Conservation (phyloP, 2,113 vertebrate genomes). For the Aegithalos caudatus region DNA sequence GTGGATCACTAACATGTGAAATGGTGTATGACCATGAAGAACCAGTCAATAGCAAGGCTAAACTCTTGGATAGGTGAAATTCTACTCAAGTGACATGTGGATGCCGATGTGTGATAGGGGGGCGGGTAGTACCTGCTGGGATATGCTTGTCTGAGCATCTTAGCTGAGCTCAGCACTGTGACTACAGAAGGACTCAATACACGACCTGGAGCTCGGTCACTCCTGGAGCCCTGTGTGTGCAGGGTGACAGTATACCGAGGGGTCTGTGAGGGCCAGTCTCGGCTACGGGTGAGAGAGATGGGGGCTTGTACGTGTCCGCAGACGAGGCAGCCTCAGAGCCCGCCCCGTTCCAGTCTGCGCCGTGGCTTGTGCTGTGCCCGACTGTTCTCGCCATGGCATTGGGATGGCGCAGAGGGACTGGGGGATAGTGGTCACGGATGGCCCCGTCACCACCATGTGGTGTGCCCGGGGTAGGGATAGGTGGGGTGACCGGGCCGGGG, state of each 20-base stretch:
- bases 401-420: too few relatives aligned
- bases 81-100: accelerated
- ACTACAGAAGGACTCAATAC: accelerated
- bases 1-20: accelerated
- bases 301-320: accelerated
- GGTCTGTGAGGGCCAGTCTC: too few relatives aligned
- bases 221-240: background rate
- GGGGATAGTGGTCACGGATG: too few relatives aligned
- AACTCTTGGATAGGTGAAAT: background rate
- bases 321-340: background rate
- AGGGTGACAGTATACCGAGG: too few relatives aligned
- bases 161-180: background rate
- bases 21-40: background rate
- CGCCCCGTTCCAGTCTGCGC: too few relatives aligned
- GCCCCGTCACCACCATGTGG: accelerated
- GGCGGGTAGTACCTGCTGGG: too few relatives aligned
- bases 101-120: accelerated
- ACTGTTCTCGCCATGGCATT: background rate
- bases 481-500: background rate
- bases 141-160: background rate
- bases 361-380: background rate
- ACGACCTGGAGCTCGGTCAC: accelerated
- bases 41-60: background rate
- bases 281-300: accelerated
- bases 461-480: too few relatives aligned